Conservation (phyloP, 37 sponge, comb jelly and placozoan genomes). For the Amphimedon queenslandica region DNA sequence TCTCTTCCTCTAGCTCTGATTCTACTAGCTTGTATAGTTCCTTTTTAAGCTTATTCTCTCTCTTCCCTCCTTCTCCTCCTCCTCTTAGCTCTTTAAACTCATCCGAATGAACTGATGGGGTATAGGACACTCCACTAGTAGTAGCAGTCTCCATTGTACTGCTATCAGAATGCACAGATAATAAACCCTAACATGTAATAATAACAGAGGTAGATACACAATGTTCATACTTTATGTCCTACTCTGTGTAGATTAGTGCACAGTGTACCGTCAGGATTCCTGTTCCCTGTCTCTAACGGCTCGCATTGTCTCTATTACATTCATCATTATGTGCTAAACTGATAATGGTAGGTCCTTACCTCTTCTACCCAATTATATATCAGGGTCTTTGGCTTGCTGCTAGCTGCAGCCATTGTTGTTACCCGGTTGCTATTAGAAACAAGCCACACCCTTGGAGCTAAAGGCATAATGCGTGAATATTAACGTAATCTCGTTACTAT, state of each 20-base stretch:
- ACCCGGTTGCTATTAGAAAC: conserved; percentile 5
- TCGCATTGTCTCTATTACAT: conserved; percentile 54
- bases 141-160: conserved; percentile 10
- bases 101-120: neutral
- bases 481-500: neutral
- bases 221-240: conserved; percentile 50
- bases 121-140: conserved; percentile 28
- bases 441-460: too few relatives aligned
- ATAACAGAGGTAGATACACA: neutral
- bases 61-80: conserved; percentile 7
- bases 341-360: conserved; percentile 4
- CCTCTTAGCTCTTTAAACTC: neutral
- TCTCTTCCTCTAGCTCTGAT: conserved; percentile 55
- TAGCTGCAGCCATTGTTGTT: neutral
- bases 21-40: conserved; percentile 40
- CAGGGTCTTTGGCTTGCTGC: conserved; percentile 56
- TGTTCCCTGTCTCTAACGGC: conserved; percentile 37
- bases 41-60: conserved; percentile 25
- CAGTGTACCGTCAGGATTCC: conserved; percentile 50
- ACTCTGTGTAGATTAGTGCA: conserved; percentile 34
- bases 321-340: neutral
- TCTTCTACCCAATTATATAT: conserved; percentile 83
- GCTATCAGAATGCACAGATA: neutral
- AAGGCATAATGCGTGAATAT: too few relatives aligned
- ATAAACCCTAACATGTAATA: conserved; percentile 31